Conservation (phyloP, 2,113 vertebrate species). For the Leuciscus idus region DNA sequence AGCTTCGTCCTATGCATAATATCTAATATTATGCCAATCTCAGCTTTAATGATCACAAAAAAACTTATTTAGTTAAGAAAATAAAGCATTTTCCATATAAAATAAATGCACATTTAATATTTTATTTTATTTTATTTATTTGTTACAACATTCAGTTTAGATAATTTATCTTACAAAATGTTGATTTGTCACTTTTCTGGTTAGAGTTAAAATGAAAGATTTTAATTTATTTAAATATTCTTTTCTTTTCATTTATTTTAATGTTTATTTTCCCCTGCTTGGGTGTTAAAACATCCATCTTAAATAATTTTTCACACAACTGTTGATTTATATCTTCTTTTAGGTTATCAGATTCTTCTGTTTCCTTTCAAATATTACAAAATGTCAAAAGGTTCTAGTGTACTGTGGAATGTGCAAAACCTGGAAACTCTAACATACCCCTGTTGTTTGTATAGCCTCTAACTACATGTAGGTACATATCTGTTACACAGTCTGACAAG, state of each 20-base stretch:
- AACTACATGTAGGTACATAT: conserved; percentile 26
- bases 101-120: no score
- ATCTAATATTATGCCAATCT: background rate
- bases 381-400: background rate
- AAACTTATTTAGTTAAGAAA: no score
- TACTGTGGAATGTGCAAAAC: background rate
- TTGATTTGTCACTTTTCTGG: no score
- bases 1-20: background rate
- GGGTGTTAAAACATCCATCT: background rate
- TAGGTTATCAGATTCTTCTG: background rate
- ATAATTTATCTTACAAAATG: no score
- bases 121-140: no score
- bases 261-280: background rate
- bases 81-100: no score
- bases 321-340: background rate
- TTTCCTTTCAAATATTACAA: background rate
- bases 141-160: no score
- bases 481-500: conserved; percentile 36
- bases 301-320: background rate
- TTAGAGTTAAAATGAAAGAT: no score
- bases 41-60: background rate
- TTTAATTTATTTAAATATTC: no score
- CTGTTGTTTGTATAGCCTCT: background rate
- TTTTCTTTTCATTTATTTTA: background rate
- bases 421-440: background rate